A percentile compares a stretch with the other conserved stretches of the same genome.
phyloP scores from a whole-genome alignment of 1,140 invertebrate genomes.

The Drosophila burlai region DNA sequence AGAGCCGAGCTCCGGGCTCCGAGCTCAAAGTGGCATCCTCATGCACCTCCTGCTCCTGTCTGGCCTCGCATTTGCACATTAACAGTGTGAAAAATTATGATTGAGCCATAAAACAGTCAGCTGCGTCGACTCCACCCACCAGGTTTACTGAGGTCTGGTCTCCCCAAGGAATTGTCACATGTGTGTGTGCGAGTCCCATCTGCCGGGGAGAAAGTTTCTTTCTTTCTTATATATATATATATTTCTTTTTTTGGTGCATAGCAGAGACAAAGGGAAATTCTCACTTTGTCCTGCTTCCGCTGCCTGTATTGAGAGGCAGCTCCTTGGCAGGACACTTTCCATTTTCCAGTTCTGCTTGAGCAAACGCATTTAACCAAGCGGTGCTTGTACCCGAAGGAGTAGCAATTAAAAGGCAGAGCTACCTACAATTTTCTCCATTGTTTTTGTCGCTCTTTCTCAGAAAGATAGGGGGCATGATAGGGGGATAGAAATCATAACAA shows the following conservation, averaged over 20 bases:
- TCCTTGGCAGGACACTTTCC: slow-evolving; percentile 17
- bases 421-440: slow-evolving; percentile 21
- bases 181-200: slow-evolving; percentile 22
- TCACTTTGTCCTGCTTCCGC: slow-evolving; percentile 66
- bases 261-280: slow-evolving; percentile 62
- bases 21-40: slow-evolving; percentile 36
- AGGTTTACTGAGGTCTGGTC: slow-evolving; percentile 37
- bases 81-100: slow-evolving; percentile 83
- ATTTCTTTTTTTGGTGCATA: slow-evolving; percentile 2
- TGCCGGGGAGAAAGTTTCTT: slow-evolving; percentile 10
- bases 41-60: slow-evolving; percentile 8
- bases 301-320: slow-evolving; percentile 16
- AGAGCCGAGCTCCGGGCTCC: neutral
- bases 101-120: slow-evolving; percentile 83
- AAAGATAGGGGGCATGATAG: too few relatives aligned
- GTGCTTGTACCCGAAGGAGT: slow-evolving; percentile 14
- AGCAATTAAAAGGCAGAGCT: slow-evolving; percentile 33
- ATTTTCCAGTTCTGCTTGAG: slow-evolving; percentile 27
- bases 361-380: slow-evolving; percentile 46
- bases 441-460: neutral
- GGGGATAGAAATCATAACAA: slow-evolving; percentile 4
- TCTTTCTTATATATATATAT: slow-evolving; percentile 3
- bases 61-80: slow-evolving; percentile 76
- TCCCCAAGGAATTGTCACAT: slow-evolving; percentile 46
- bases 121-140: slow-evolving; percentile 44